phyloP scores from a whole-genome alignment of 2,797 vertebrate genomes.

The Enteromius mattozi region DNA sequence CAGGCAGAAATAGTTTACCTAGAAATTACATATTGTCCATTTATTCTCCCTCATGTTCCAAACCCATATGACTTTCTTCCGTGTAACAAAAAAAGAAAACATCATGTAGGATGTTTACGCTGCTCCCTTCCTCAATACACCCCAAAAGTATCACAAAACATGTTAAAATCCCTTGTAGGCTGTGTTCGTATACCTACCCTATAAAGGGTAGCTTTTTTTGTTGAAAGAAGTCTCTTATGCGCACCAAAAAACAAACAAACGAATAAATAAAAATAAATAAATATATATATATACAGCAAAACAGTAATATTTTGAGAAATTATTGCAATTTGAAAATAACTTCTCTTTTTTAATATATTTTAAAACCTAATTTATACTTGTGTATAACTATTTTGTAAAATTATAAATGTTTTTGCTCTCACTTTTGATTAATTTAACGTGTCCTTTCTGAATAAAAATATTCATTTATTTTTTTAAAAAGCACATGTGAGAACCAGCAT shows the following conservation, averaged over 20 bases:
- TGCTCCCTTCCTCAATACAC: not conserved
- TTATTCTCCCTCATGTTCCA: slow-evolving; percentile 11
- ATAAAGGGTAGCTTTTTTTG: not conserved
- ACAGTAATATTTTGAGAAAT: not conserved
- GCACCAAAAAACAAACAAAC: too few species aligned
- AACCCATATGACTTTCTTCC: not conserved
- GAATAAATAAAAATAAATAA: too few species aligned
- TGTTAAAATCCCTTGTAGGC: not conserved
- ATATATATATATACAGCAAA: not conserved
- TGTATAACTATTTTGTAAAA: not conserved
- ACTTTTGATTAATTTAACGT: not conserved
- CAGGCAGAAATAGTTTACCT: not conserved
- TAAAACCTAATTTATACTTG: not conserved
- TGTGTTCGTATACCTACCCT: not conserved
- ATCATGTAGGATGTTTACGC: not conserved
- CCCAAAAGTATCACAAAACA: not conserved
- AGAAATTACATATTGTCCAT: not conserved
- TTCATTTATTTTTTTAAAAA: not conserved
- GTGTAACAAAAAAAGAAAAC: not conserved
- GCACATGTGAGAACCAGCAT: not conserved
- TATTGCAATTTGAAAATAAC: not conserved
- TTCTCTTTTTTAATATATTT: not conserved
- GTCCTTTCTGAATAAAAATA: not conserved
- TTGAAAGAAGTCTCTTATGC: not conserved
- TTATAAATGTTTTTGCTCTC: not conserved